These are phyloP conservation scores for Psittacula cyanocephala DNA, from an alignment of 2,113 vertebrate genomes.

Conservation along the genomic window DNA sequence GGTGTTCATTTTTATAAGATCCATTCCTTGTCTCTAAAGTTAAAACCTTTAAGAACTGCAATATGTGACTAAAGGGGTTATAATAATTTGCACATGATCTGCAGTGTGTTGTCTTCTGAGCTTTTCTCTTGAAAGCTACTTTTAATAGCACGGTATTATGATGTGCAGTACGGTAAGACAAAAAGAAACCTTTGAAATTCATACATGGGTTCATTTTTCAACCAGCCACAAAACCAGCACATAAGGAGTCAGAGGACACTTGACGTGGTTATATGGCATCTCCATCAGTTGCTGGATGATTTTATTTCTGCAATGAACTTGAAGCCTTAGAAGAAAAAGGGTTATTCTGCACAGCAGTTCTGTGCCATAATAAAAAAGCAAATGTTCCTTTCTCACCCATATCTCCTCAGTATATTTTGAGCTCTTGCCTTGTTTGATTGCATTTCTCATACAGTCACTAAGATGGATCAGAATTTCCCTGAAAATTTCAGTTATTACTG, in stretches of 20 bases:
- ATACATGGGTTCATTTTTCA: constrained; percentile 42
- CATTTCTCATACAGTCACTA: constrained; percentile 13
- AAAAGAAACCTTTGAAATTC: constrained; percentile 22
- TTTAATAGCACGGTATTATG: constrained; percentile 25
- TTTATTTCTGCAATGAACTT: constrained; percentile 21
- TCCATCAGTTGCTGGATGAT: constrained; percentile 24
- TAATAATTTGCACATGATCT: constrained; percentile 10
- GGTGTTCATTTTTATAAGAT: constrained; percentile 71
- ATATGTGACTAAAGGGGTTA: neutral
- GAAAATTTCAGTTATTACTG: constrained; percentile 44
- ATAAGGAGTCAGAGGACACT: constrained; percentile 26
- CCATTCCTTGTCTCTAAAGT: constrained; percentile 62
- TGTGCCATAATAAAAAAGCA: constrained; percentile 19
- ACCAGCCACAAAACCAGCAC: neutral
- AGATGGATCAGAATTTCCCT: constrained; percentile 53
- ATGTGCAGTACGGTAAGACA: neutral
- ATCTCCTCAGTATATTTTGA: constrained; percentile 6
- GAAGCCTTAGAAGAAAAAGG: constrained; percentile 35
- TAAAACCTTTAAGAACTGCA: constrained; percentile 68
- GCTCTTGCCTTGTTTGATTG: constrained; percentile 48
- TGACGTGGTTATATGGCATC: constrained; percentile 41
- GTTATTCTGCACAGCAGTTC: constrained; percentile 22
- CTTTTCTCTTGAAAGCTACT: constrained; percentile 24
- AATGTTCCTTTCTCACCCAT: constrained; percentile 4
- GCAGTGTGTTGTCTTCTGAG: neutral